Conservation (phyloP, 2,888 invertebrate genomes). For the Eumerus sabulonum region DNA sequence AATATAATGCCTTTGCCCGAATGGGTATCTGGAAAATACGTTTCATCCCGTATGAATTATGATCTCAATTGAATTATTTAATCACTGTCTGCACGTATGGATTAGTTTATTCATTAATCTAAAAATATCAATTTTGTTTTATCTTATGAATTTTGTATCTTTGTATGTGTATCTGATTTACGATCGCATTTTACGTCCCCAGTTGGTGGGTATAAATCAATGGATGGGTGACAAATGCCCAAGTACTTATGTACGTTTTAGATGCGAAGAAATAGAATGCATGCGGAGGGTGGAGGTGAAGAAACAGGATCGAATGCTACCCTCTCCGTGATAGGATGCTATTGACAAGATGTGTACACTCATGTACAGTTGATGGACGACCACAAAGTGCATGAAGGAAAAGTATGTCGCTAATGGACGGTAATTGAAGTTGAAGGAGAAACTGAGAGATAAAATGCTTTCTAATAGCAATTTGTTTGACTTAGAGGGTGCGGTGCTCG, state of each 20-base stretch:
- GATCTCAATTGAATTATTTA: constrained; percentile 53
- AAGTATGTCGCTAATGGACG: constrained; percentile 65
- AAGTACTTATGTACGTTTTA: constrained; percentile 19
- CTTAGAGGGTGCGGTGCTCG: not conserved
- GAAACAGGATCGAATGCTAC: constrained; percentile 29
- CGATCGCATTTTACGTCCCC: constrained; percentile 47
- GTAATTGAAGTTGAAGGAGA: constrained; percentile 61
- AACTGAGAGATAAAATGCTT: constrained; percentile 28
- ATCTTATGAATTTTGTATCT: constrained; percentile 11
- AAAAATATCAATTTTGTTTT: constrained; percentile 35
- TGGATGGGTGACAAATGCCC: not conserved
- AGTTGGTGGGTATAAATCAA: constrained; percentile 61
- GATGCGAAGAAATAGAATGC: constrained; percentile 35
- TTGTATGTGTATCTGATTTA: constrained; percentile 19
- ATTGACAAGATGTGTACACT: too few species aligned
- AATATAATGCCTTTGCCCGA: too few species aligned
- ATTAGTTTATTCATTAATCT: constrained; percentile 19
- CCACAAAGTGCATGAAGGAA: constrained; percentile 62
- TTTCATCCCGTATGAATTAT: constrained; percentile 33
- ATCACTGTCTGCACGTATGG: constrained; percentile 34
- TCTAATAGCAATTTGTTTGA: constrained; percentile 45
- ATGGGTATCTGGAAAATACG: too few species aligned
- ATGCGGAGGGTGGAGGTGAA: not conserved
- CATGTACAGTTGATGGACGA: constrained; percentile 52
- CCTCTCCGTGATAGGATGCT: not conserved